Base-by-base conservation (phyloP, 2,113 vertebrate genomes). In the Geococcyx californianus region DNA sequence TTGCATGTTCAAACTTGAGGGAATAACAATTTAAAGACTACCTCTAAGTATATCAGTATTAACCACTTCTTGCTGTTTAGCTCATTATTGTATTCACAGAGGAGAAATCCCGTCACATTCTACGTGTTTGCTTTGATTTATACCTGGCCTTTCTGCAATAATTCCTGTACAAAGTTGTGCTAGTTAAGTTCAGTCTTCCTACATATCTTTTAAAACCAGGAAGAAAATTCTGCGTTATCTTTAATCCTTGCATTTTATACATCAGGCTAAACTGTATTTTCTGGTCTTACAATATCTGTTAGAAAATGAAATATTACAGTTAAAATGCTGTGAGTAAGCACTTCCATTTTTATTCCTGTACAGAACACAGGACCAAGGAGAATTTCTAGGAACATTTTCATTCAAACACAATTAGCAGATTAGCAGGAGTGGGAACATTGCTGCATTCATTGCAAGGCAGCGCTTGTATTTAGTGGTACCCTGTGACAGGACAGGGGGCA, bases 81-180 rank as follows among this genome's bases (percentile, higher is more conserved):
- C 42, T 89, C 38, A 68, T 56, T 42, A 40, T 80, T 95, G 29
- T 81, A 55, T 55, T 91, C 84, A 77, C 29, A 93, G 83, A 72
- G 85, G 45, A 90, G 62, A 87, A 73, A 40, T 93, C 34, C 55
- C 18, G 45, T 83, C 87, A 40, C 60, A 93, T 74, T 70, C 44
- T 92, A 21, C 44, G 2, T 74, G 17, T 94, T 95, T 95, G 58
- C 26, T 90, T 91, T 96, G 91, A 93, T 89, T 94, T 93, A 49
- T 55, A 75, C 59, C 38, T 96, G 75, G 63, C 75, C 70, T 96
- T 96, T 95, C 62, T 93, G 38, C 79, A 94, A 16, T 89, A 96
- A 94, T 82, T 95, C 40, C 40, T 55, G 45, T 87, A 76, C 67
- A 95, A 82, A 63, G 78, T 44, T 87, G 49, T 94, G 42, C 69